phyloP scores from a whole-genome alignment of 2,113 vertebrate species.

The Rhea americana region DNA sequence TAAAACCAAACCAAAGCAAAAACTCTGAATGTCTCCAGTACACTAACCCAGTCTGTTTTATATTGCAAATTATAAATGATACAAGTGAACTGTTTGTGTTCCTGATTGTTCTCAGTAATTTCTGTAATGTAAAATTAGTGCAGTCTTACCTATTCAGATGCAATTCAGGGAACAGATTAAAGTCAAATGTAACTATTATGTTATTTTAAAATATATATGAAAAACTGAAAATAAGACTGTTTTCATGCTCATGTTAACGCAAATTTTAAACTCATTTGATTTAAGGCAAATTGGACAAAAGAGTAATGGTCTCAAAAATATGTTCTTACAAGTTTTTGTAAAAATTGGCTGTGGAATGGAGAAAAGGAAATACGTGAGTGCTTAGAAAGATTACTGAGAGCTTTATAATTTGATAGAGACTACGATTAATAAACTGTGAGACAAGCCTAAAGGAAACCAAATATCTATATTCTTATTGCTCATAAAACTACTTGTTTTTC shows the following conservation, averaged over 20 bases:
- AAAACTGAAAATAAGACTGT: not conserved
- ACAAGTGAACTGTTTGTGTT: not conserved
- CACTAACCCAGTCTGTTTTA: not conserved
- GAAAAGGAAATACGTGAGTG: not conserved
- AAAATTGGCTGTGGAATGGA: not conserved
- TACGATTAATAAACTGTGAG: not conserved
- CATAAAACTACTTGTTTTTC: not conserved
- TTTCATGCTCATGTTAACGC: not conserved
- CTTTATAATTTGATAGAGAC: not conserved
- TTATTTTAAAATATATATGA: not conserved
- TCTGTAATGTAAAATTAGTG: not conserved
- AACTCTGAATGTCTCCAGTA: not conserved
- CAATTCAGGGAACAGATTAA: not conserved
- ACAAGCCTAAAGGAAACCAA: not conserved
- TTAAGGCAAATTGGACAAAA: not conserved
- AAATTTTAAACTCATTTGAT: not conserved
- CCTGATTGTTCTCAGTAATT: not conserved
- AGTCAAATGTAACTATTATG: not conserved
- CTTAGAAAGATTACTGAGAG: not conserved
- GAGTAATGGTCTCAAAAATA: not conserved
- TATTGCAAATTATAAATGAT: not conserved
- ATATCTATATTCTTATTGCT: not conserved
- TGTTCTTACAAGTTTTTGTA: not conserved
- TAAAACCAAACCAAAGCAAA: not conserved
- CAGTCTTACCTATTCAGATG: not conserved